Conservation (phyloP, 2,888 invertebrate species). For the Lydus trimaculatus region DNA sequence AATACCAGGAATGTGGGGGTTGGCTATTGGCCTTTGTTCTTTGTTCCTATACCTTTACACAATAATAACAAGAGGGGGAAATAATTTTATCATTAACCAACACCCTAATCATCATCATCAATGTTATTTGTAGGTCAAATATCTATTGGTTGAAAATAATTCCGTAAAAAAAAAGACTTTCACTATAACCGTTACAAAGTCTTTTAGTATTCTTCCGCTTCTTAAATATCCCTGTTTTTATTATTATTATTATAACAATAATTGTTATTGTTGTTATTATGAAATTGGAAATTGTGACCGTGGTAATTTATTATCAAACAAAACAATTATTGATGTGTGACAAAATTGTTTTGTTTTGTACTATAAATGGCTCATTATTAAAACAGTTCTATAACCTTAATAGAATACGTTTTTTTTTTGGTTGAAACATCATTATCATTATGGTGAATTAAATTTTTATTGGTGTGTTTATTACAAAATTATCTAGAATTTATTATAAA, state of each 20-base stretch:
- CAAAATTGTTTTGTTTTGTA: not conserved
- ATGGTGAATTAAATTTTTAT: not conserved
- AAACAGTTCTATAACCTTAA: constrained; percentile 1
- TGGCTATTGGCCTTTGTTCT: constrained; percentile 28
- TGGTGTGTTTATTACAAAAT: not conserved
- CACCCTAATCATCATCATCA: constrained; percentile 10
- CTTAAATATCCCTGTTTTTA: not conserved
- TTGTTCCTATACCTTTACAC: constrained; percentile 14
- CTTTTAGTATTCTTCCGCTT: not conserved
- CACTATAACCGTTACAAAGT: not conserved
- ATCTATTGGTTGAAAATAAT: not conserved
- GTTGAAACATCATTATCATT: not conserved
- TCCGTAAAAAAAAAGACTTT: not conserved
- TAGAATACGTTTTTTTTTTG: not conserved
- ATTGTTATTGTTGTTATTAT: not conserved
- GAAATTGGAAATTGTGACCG: not conserved
- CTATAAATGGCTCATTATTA: not conserved
- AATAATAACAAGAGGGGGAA: not conserved
- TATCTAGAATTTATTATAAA: not conserved
- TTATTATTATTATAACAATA: not conserved
- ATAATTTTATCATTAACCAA: not conserved
- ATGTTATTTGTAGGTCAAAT: constrained; percentile 33
- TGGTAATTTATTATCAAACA: constrained; percentile 2
- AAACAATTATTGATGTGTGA: not conserved
- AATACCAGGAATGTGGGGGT: constrained; percentile 43